Evolutionary conservation across 2,113 vertebrate species (phyloP), one percentile per base, ranked within the genome.

Genomic region (Pontoporia blainvillei): DNA sequence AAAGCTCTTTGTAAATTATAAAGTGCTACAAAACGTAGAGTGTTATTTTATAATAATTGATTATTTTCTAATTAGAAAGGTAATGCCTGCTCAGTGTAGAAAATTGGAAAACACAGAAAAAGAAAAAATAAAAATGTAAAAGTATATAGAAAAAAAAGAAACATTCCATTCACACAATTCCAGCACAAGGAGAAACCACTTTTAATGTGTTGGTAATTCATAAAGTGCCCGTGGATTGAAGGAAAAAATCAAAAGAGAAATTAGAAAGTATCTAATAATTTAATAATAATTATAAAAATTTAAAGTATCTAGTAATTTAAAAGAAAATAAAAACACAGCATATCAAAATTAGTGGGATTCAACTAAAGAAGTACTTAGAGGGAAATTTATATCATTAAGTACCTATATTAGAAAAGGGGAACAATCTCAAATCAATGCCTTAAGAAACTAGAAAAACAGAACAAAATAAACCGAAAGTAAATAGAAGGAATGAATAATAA

Each of bases 261-360:
- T 76, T 79, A 20, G 2, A 78, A 91, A 72, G 17, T 78, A 91
- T 52, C 81, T 85, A 49, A 49, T 4, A 49, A 49, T 14, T 49
- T 49, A 14, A 14, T 49, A 49, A 49, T 49, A 49, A 49, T 49
- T 4, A 49, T 49, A 49, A 49, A 14, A 49, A 49, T 14, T 49
- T 49, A 49, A 49, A 49, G 46, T 49, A 49, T 49, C 46, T 49
- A 49, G 46, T 49, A 49, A 49, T 49, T 23, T 79, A 85, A 62
- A 62, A 85, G 49, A 95, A 93, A 97, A 79, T 78, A 31, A 87
- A 95, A 91, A 57, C 29, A 87, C 17, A n/a, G 39, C 20, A 39
- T 41, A 93, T 57, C 39, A 92, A 67, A 90, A 44, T 44, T 62
- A 10, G 15, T 49, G 25, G 14, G 4, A 64, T 83, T 64, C 9